Evolutionary conservation across 2,113 vertebrate species (phyloP).

Genomic region (Calyptomena viridis): DNA sequence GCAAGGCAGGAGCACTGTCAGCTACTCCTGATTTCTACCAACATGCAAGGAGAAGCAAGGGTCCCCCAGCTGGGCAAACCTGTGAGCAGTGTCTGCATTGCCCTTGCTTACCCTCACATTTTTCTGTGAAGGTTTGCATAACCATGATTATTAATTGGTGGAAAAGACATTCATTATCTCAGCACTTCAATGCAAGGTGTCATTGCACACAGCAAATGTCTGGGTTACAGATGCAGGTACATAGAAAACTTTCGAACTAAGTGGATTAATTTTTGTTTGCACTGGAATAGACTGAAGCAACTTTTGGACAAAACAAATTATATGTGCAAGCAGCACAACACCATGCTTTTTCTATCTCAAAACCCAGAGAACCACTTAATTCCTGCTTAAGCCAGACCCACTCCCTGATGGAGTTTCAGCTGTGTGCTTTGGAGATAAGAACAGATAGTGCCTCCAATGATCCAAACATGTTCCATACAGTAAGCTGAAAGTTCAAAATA

Average conservation of each 20-base stretch:
- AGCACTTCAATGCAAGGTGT: neutral
- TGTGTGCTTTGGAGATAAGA: neutral
- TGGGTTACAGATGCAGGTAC: neutral
- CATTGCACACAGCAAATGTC: neutral
- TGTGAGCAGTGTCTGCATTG: neutral
- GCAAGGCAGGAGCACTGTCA: neutral
- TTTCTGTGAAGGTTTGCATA: neutral
- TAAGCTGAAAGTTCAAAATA: neutral
- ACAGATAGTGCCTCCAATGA: neutral
- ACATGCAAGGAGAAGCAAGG: accelerated
- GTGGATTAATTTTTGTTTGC: neutral
- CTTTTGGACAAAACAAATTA: neutral
- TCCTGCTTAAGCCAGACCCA: neutral
- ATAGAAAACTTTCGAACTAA: neutral
- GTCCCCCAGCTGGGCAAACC: neutral
- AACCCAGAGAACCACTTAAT: neutral
- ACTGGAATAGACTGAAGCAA: neutral
- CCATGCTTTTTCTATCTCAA: accelerated
- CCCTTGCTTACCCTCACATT: neutral
- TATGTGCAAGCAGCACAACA: accelerated
- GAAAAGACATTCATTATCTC: neutral
- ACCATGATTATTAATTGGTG: neutral
- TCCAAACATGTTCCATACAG: neutral
- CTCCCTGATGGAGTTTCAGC: neutral
- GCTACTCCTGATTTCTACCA: neutral